These are phyloP conservation scores for Mesoclemmys tuberculata DNA, from an alignment of 2,113 vertebrate species.

Conservation along the genomic window DNA sequence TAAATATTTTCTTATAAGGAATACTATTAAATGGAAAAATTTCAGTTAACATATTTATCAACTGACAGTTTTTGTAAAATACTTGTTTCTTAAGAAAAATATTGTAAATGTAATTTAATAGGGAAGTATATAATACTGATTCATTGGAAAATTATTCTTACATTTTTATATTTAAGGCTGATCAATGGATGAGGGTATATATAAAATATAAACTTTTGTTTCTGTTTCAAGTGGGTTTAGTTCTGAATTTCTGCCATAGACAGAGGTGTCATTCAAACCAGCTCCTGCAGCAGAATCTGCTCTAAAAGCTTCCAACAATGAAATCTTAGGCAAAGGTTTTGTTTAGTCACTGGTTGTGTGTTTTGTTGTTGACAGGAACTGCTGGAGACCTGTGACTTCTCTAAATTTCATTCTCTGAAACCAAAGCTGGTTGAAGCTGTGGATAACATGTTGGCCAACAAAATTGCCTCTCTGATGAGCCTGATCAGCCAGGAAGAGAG, in stretches of 20 bases:
- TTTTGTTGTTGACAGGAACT: conserved; percentile 83
- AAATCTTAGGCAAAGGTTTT: not conserved
- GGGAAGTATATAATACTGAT: not conserved
- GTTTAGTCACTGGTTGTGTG: not conserved
- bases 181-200: not conserved
- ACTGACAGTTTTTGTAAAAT: not conserved
- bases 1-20: not conserved
- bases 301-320: not conserved
- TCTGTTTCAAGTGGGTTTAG: not conserved
- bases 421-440: conserved; percentile 94
- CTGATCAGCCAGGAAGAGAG: conserved; percentile 93
- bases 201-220: not conserved
- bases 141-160: not conserved
- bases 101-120: not conserved
- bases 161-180: not conserved
- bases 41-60: not conserved
- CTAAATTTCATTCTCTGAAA: conserved; percentile 94
- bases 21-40: not conserved
- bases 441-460: conserved; percentile 93
- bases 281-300: not conserved
- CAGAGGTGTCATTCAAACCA: not conserved
- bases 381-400: conserved; percentile 94
- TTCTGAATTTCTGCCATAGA: not conserved
- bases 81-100: not conserved
- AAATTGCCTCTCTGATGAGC: conserved; percentile 90